Conservation (phyloP, 2,113 vertebrate species). For the Oreocharis arfaki region DNA sequence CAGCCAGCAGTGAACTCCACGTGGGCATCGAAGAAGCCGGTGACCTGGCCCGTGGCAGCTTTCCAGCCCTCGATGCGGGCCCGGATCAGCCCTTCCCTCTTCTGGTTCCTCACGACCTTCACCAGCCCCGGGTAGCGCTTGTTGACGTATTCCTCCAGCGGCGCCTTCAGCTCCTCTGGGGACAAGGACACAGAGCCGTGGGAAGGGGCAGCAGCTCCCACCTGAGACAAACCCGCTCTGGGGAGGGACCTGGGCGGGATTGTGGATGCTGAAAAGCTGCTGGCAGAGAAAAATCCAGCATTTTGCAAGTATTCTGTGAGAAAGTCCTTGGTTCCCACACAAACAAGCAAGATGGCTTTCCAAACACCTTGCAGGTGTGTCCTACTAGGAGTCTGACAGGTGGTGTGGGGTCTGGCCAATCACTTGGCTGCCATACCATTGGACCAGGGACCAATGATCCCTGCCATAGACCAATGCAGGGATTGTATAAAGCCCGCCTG, state of each 20-base stretch:
- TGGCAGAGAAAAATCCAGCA: too few relatives aligned
- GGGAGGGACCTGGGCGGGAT: fast-evolving
- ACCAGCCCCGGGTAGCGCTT: conserved; percentile 93
- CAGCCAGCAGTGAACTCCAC: conserved; percentile 96
- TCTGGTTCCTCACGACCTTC: conserved; percentile 94
- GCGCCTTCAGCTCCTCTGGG: conserved; percentile 91
- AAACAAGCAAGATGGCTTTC: too few relatives aligned
- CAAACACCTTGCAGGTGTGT: too few relatives aligned
- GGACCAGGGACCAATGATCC: too few relatives aligned
- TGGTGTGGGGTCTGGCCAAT: too few relatives aligned
- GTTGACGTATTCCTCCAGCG: conserved; percentile 93
- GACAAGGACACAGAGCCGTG: not conserved
- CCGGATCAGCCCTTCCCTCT: conserved; percentile 92
- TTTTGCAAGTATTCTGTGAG: too few relatives aligned
- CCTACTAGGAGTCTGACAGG: too few relatives aligned
- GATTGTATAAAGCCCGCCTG: too few relatives aligned
- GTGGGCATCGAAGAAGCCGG: conserved; percentile 95
- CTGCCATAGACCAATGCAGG: too few relatives aligned
- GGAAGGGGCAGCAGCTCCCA: not conserved
- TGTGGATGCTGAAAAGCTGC: too few relatives aligned
- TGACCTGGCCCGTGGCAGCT: conserved; percentile 87
- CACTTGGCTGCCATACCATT: too few relatives aligned
- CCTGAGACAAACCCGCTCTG: not conserved
- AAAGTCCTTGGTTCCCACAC: too few relatives aligned
- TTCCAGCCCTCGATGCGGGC: conserved; percentile 97